A percentile compares a stretch with the other conserved stretches of the same genome.
These are phyloP conservation scores for Temnothorax curvispinosus DNA, from an alignment of 1,140 invertebrate genomes.

Conservation along the genomic window DNA sequence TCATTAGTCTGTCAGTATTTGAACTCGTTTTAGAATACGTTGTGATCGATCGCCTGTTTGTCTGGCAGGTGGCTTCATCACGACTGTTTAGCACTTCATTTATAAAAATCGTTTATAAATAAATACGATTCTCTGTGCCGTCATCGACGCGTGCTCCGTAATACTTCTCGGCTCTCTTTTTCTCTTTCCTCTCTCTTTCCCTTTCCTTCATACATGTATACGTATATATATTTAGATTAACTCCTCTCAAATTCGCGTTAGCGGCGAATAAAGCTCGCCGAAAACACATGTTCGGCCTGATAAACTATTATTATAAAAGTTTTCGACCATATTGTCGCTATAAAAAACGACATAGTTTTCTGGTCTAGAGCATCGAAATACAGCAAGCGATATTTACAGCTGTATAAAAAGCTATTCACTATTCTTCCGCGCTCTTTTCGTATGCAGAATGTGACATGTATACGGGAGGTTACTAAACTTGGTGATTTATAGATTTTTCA, in stretches of 20 bases:
- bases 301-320: conserved; percentile 35
- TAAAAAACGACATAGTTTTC: background rate
- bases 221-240: conserved; percentile 53
- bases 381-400: background rate
- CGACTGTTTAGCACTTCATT: conserved; percentile 67
- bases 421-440: background rate
- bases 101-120: conserved; percentile 72
- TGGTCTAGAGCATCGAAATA: background rate
- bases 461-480: background rate
- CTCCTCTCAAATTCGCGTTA: conserved; percentile 47
- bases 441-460: background rate
- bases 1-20: conserved; percentile 14
- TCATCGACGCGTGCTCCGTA: background rate
- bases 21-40: background rate
- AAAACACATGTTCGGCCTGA: conserved; percentile 64
- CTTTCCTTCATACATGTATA: conserved; percentile 20
- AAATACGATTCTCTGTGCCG: conserved; percentile 35
- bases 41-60: conserved; percentile 38
- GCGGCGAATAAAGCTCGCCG: conserved; percentile 42
- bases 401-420: background rate
- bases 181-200: background rate
- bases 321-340: background rate
- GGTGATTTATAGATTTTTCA: background rate
- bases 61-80: conserved; percentile 48
- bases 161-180: background rate